Evolutionary conservation across 1,140 invertebrate genomes (phyloP).

Genomic region (Macrosteles quadrilineatus): DNA sequence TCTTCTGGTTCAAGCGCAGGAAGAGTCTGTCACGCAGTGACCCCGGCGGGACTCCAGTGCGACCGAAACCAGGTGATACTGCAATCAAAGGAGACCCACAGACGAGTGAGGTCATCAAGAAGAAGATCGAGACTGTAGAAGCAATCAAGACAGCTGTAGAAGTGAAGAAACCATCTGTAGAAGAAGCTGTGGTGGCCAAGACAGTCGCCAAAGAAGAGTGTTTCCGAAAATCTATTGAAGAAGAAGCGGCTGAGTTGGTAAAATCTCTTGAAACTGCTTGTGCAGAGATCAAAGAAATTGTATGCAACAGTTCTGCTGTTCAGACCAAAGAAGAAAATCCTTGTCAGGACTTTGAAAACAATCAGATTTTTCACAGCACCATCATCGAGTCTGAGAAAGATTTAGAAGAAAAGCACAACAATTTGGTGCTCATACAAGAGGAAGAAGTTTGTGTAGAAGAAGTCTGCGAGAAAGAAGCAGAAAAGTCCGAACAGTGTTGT

Average conservation of each 20-base stretch:
- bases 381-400: background rate
- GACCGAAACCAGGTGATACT: no score
- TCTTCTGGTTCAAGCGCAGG: slow-evolving; percentile 64
- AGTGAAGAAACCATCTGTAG: background rate
- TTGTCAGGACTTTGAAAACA: background rate
- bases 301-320: background rate
- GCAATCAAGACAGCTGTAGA: background rate
- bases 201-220: background rate
- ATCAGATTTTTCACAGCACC: slow-evolving; percentile 2
- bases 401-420: background rate
- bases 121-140: background rate
- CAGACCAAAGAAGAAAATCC: background rate
- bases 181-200: background rate
- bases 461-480: background rate
- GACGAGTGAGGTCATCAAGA: background rate
- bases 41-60: slow-evolving; percentile 48
- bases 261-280: no score
- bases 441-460: background rate
- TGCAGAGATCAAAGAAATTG: background rate
- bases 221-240: background rate
- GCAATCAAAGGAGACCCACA: background rate
- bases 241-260: no score
- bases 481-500: background rate
- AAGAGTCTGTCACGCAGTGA: slow-evolving; percentile 53
- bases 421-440: no score